Percentiles rank a stretch among this genome's conserved stretches.
Conservation (phyloP, 2,113 vertebrate species). For the Platysternon megacephalum region DNA sequence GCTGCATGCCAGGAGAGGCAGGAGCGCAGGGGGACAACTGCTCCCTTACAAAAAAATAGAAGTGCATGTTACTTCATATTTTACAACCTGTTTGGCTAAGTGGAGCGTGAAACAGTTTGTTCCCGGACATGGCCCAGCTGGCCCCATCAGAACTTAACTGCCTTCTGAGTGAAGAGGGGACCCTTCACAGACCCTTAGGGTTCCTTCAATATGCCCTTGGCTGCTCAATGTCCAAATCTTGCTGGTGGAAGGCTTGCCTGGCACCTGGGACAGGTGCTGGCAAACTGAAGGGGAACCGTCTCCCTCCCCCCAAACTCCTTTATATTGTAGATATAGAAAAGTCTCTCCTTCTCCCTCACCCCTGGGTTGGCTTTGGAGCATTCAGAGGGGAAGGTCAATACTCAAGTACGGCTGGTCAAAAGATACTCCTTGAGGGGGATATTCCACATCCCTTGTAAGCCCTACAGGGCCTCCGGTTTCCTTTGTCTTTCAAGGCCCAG, state of each 20-base stretch:
- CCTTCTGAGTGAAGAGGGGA: background rate
- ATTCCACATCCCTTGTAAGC: background rate
- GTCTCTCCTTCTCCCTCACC: background rate
- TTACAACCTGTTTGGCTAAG: background rate
- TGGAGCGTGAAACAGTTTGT: background rate
- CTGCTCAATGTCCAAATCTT: too few relatives aligned
- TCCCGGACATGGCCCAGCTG: background rate
- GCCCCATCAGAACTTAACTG: background rate
- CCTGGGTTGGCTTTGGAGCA: background rate
- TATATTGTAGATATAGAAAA: background rate
- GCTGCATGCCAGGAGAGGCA: background rate
- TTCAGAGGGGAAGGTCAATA: background rate
- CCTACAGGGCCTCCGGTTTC: background rate
- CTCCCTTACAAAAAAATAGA: fast-evolving
- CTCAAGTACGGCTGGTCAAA: background rate
- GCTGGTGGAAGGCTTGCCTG: background rate
- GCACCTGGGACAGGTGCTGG: fast-evolving
- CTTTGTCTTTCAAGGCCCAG: background rate
- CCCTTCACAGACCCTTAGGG: fast-evolving
- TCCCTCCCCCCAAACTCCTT: background rate
- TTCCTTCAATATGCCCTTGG: background rate
- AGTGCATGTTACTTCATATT: background rate
- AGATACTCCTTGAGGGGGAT: background rate
- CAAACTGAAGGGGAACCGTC: background rate
- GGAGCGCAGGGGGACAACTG: background rate